Percentiles rank a stretch among this genome's conserved stretches.
These are phyloP conservation scores for Calephelis perditalis DNA, from an alignment of 2,888 invertebrate species.

Conservation along the genomic window DNA sequence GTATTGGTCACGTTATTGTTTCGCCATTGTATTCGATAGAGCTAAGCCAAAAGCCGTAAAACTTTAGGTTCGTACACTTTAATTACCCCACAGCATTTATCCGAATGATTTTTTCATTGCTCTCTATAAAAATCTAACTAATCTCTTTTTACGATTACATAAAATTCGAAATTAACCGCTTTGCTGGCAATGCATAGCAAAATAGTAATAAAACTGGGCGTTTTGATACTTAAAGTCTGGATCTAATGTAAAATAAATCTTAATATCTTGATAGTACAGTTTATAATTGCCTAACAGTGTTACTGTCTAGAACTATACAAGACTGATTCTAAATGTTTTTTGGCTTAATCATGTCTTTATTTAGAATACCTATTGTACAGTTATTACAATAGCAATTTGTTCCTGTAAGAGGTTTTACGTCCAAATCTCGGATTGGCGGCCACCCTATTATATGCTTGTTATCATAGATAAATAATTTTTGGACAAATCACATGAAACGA, in stretches of 20 bases:
- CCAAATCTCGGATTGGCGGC: no score
- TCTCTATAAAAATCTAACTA: constrained; percentile 33
- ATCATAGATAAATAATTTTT: no score
- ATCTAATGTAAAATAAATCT: neutral
- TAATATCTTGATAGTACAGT: neutral
- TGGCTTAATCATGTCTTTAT: neutral
- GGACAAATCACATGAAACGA: no score
- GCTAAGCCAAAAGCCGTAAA: constrained; percentile 1
- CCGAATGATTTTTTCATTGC: constrained; percentile 33
- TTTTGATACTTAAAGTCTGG: constrained; percentile 19
- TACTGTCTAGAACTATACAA: neutral
- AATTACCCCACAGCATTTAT: constrained; percentile 26
- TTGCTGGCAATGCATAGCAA: constrained; percentile 35
- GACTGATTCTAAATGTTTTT: neutral
- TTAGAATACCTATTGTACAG: neutral
- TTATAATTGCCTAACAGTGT: neutral
- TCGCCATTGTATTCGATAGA: no score
- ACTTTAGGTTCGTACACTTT: constrained; percentile 15
- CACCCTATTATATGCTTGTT: no score
- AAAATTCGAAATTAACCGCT: constrained; percentile 35
- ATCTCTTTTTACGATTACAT: constrained; percentile 38
- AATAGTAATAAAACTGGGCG: constrained; percentile 32
- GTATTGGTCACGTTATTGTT: no score
- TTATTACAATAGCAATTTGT: no score
- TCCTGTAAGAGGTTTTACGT: no score